Conservation (phyloP, 2,888 invertebrate species). For the Eretmocerus hayati region DNA sequence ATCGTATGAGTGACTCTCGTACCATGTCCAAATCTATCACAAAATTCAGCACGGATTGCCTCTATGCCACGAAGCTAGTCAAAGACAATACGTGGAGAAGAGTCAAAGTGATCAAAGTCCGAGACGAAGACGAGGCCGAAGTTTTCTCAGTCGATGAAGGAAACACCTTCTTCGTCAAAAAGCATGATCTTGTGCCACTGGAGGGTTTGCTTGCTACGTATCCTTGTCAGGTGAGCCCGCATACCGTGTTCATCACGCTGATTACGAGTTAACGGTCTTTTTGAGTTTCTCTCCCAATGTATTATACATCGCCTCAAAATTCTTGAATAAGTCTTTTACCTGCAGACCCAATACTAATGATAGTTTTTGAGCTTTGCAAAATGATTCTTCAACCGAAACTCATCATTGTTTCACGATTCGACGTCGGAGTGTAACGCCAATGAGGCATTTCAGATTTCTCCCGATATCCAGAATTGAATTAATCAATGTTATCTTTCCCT, state of each 20-base stretch:
- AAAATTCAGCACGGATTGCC: constrained; percentile 5
- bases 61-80: constrained; percentile 10
- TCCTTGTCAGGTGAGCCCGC: constrained; percentile 48
- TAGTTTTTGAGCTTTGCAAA: too few relatives aligned
- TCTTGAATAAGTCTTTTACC: too few relatives aligned
- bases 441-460: too few relatives aligned
- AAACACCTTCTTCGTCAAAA: constrained; percentile 36
- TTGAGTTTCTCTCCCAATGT: not conserved
- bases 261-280: too few relatives aligned
- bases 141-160: constrained; percentile 27
- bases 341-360: too few relatives aligned
- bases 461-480: too few relatives aligned
- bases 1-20: constrained; percentile 2
- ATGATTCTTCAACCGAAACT: too few relatives aligned
- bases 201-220: constrained; percentile 45
- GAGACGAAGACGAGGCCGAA: constrained; percentile 1
- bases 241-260: too few relatives aligned
- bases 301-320: not conserved
- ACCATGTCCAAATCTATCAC: constrained; percentile 3
- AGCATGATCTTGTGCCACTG: constrained; percentile 44
- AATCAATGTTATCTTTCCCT: too few relatives aligned
- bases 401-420: too few relatives aligned
- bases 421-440: too few relatives aligned
- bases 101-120: constrained; percentile 7
- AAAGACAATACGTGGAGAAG: constrained; percentile 11